Conservation (phyloP, 2,113 vertebrate species). For the Paraplagusia blochii region DNA sequence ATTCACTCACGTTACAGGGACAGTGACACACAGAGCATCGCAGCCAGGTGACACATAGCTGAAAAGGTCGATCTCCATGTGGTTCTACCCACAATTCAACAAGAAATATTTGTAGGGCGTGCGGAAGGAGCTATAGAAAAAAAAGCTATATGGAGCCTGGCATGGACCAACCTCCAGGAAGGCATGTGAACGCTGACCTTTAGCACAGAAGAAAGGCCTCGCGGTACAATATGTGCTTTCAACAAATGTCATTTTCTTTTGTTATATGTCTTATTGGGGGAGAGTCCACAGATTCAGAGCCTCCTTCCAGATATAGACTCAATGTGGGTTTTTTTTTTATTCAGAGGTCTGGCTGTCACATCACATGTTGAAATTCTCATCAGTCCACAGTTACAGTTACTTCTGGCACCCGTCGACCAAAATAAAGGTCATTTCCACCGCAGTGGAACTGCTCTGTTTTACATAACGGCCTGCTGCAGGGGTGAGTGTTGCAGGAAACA, state of each 20-base stretch:
- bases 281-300: slow-evolving; percentile 1
- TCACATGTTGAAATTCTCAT: slow-evolving; percentile 36
- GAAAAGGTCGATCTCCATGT: slow-evolving; percentile 62
- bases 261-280: slow-evolving; percentile 6
- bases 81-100: slow-evolving; percentile 38
- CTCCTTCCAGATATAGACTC: slow-evolving; percentile 2
- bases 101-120: slow-evolving; percentile 28
- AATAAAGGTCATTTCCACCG: slow-evolving; percentile 44
- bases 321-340: slow-evolving; percentile 19
- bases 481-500: slow-evolving; percentile 7
- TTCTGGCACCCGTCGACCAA: slow-evolving; percentile 36
- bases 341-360: slow-evolving; percentile 33
- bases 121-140: slow-evolving; percentile 32
- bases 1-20: slow-evolving; percentile 37
- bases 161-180: slow-evolving; percentile 26
- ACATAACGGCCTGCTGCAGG: slow-evolving; percentile 48
- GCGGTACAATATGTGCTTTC: neutral
- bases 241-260: neutral
- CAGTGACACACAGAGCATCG: slow-evolving; percentile 41
- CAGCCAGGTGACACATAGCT: slow-evolving; percentile 56
- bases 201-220: slow-evolving; percentile 20
- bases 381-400: slow-evolving; percentile 27
- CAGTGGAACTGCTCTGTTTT: slow-evolving; percentile 41
- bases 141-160: slow-evolving; percentile 1
- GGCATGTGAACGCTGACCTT: slow-evolving; percentile 43